Base-by-base conservation (phyloP, 64 coral and sea anemone species). In the Montipora capricornis region DNA sequence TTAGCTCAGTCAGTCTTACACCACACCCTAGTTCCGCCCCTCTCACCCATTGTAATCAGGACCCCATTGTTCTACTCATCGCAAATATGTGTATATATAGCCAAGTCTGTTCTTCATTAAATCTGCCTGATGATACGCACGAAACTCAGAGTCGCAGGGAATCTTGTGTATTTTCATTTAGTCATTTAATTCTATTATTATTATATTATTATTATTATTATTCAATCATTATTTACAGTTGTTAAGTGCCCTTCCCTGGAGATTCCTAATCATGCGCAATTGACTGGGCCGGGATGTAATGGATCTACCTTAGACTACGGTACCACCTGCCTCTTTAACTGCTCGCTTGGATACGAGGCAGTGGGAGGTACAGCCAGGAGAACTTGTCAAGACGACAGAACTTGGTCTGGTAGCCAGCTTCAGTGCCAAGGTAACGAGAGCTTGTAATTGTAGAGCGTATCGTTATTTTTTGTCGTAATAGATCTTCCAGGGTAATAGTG, bases 341-440 rank as follows among this genome's bases (percentile, higher is more conserved):
- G 90, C 80, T n/a, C 5, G 6, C 14, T 57, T 49, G 90, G 90
- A 73, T 91, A 83, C 16, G 68, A 74, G 68, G 16, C 37, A 44
- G 50, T 82, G 6, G 55, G 51, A n/a, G 90, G 90, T 14, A 75
- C 90, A 1, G 13, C 20, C 7, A 73, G 14, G 5, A 45, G 90
- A 83, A 91, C 81, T 8, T 91, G 90, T 61, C 29, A 26, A 4
- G n/a, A 82, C 3, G 57, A 71, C 52, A 51, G 26, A n/a, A n/a
- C 8, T 3, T 91, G 90, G 90, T 75, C n/a, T 76, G 90, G 90
- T 11, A 58, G 20, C 3, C 20, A 76, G 6, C 73, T 91, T 48
- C n/a, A 59, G 15, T 91, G 90, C 73, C 64, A 83, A 62, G 81
- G 90, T 91, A 83, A 91, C 37, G 37, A 37, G 37, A 37, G 37